Percentiles rank a stretch among this genome's conserved stretches.
phyloP scores from a whole-genome alignment of 2,113 vertebrate species.

The Pomatostomus ruficeps region DNA sequence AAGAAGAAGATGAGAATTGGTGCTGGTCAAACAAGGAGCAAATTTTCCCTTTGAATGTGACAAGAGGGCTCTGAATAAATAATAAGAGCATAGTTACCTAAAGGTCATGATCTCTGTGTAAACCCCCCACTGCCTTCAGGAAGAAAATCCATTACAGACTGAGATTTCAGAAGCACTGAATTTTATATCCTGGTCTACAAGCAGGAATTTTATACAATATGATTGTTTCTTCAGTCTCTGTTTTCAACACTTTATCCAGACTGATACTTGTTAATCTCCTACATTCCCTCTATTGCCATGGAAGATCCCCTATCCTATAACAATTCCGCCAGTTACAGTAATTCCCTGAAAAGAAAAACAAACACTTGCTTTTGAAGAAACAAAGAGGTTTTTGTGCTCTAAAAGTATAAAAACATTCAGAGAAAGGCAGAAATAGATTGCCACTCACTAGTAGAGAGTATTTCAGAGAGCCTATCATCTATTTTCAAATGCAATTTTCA shows the following conservation, averaged over 20 bases:
- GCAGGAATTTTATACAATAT: neutral
- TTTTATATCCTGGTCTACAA: neutral
- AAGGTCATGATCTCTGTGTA: neutral
- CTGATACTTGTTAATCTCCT: neutral
- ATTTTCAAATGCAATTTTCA: neutral
- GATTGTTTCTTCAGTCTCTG: neutral
- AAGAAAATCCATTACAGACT: neutral
- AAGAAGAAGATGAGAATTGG: neutral
- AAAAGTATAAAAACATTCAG: neutral
- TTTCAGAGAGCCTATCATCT: neutral
- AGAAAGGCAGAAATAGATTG: neutral
- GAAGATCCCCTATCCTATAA: neutral
- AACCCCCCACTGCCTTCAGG: neutral
- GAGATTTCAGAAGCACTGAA: neutral
- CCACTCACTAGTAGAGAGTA: neutral
- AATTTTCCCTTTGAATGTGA: neutral
- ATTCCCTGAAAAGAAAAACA: neutral
- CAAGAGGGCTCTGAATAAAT: neutral
- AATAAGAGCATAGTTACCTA: neutral
- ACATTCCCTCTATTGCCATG: neutral
- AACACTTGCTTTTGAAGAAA: neutral
- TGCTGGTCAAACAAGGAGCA: neutral
- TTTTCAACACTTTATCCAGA: neutral
- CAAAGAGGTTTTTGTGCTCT: neutral
- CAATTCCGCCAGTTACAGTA: neutral